Conservation (phyloP, 2,888 invertebrate genomes). For the Microctonus aethiopoides region DNA sequence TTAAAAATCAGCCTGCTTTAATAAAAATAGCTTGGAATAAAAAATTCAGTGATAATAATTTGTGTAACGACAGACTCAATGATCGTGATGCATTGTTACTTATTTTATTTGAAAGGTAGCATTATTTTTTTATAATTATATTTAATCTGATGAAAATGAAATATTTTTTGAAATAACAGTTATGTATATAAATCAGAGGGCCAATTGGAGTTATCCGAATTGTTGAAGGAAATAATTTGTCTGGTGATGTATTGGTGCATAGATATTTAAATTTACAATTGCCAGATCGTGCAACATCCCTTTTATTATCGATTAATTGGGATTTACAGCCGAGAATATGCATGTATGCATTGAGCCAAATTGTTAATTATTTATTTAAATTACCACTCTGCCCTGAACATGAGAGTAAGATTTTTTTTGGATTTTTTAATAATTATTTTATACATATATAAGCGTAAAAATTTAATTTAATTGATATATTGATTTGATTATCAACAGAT, state of each 20-base stretch:
- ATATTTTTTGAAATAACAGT: constrained; percentile 39
- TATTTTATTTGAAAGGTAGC: constrained; percentile 71
- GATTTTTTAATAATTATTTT: constrained; percentile 37
- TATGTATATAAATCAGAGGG: constrained; percentile 61
- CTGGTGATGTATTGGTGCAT: constrained; percentile 72
- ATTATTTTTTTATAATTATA: background rate
- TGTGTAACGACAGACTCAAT: constrained; percentile 62
- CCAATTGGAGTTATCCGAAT: constrained; percentile 72
- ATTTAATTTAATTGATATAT: background rate
- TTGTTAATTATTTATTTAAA: constrained; percentile 76
- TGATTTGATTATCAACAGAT: constrained; percentile 43
- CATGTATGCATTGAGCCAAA: constrained; percentile 79
- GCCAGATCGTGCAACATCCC: constrained; percentile 76
- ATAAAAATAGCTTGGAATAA: constrained; percentile 72
- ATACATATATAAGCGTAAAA: background rate
- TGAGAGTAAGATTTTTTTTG: constrained; percentile 70
- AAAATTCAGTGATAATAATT: constrained; percentile 67
- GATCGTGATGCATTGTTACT: constrained; percentile 71
- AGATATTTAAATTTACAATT: constrained; percentile 75
- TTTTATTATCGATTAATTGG: constrained; percentile 81
- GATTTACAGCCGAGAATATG: constrained; percentile 80
- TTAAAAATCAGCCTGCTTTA: constrained; percentile 71
- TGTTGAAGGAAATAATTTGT: constrained; percentile 70
- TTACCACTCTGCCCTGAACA: constrained; percentile 71
- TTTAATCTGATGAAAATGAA: background rate